These are phyloP conservation scores for Peromyscus eremicus DNA, from an alignment of 2,797 vertebrate species.

Conservation along the genomic window DNA sequence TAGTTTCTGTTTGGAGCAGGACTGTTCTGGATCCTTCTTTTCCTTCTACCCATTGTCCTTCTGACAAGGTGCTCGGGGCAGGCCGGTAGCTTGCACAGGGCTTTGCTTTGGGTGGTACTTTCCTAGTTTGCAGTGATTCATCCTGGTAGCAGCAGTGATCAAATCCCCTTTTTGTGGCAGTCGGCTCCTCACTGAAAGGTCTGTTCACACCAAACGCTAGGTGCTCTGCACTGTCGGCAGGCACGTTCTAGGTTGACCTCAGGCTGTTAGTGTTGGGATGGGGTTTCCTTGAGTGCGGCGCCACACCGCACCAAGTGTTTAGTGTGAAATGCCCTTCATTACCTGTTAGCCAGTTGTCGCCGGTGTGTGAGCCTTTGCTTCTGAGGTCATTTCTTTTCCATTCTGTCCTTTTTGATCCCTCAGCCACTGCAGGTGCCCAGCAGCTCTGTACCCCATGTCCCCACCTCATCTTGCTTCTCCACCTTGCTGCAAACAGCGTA, in stretches of 20 bases:
- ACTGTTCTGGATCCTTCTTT: background rate
- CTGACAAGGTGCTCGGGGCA: fast-evolving
- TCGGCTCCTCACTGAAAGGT: background rate
- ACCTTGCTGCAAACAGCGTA: slow-evolving; percentile 89
- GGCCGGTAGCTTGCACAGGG: fast-evolving
- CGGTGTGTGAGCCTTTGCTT: fast-evolving
- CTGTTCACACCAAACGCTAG: fast-evolving
- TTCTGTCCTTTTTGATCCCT: background rate
- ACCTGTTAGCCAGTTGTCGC: fast-evolving
- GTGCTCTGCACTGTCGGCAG: fast-evolving
- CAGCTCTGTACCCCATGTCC: fast-evolving
- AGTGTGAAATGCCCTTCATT: fast-evolving
- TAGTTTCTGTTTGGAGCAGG: background rate
- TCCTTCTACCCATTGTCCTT: background rate
- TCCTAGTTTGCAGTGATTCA: background rate
- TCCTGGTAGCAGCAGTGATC: background rate
- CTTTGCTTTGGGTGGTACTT: fast-evolving
- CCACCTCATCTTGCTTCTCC: slow-evolving; percentile 81
- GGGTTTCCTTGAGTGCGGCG: background rate
- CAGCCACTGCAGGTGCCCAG: background rate
- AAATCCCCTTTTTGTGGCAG: no score
- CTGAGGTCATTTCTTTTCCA: background rate
- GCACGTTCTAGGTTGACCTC: fast-evolving
- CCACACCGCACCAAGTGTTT: fast-evolving
- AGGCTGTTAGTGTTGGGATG: background rate